Conservation (phyloP, 2,113 vertebrate species). For the Morphnarchus princeps region DNA sequence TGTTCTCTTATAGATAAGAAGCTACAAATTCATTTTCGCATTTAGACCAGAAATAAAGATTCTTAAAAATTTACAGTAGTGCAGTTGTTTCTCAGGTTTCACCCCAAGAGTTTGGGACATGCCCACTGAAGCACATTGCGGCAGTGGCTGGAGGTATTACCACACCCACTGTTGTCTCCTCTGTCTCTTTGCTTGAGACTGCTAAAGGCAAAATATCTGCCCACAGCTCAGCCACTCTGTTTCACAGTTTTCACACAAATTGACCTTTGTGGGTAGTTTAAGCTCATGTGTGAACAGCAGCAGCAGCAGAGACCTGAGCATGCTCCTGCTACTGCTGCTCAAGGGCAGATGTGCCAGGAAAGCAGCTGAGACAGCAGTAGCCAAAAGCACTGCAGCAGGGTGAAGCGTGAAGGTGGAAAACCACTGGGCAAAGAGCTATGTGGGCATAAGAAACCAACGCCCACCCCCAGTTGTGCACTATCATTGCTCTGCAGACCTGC, state of each 20-base stretch:
- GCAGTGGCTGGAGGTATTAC: not conserved
- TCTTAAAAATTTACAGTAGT: not conserved
- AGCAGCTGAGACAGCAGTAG: not conserved
- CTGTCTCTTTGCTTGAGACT: not conserved
- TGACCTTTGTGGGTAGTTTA: not conserved
- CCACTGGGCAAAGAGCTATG: not conserved
- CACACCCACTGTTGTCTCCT: not conserved
- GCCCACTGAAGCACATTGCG: not conserved
- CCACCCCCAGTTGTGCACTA: accelerated
- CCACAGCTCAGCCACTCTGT: not conserved
- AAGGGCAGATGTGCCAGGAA: not conserved
- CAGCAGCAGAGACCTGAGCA: not conserved
- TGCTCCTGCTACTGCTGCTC: not conserved
- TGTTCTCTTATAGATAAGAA: not conserved
- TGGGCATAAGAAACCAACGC: not conserved
- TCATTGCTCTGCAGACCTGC: not conserved
- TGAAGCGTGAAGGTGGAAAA: not conserved
- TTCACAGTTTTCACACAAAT: not conserved
- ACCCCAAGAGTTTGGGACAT: not conserved
- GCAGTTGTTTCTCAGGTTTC: not conserved
- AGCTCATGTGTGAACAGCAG: not conserved
- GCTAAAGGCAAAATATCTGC: not conserved
- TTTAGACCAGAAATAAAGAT: not conserved
- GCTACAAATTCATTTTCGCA: not conserved
- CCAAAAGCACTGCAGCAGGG: not conserved